Conservation (phyloP, 35 echinoderm and acorn worm genomes). For the Nesometra sesokonis region DNA sequence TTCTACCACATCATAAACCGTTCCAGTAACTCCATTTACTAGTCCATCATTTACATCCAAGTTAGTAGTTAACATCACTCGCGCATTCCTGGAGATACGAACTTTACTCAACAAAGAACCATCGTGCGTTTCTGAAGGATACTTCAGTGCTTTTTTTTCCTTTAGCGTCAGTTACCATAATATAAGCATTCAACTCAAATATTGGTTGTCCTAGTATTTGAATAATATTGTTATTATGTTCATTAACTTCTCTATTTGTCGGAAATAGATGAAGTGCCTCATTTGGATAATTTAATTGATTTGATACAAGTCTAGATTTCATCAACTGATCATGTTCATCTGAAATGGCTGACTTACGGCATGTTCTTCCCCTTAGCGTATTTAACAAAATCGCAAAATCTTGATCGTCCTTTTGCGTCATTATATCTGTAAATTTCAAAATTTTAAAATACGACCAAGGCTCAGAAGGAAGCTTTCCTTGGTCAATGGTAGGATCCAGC, state of each 20-base stretch:
- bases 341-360: too few relatives aligned
- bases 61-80: conserved; percentile 47
- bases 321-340: too few relatives aligned
- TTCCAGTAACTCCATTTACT: conserved; percentile 44
- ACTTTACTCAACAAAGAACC: too few relatives aligned
- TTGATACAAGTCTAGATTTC: neutral
- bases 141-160: conserved; percentile 1
- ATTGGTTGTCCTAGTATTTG: neutral
- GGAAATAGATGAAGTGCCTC: conserved; percentile 9
- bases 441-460: neutral
- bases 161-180: neutral
- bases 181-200: neutral
- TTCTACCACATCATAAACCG: conserved; percentile 14
- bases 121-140: too few relatives aligned
- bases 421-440: neutral
- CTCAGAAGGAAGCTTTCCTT: neutral
- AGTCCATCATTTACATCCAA: conserved; percentile 39
- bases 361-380: neutral
- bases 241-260: neutral
- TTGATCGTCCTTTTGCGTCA: conserved; percentile 11
- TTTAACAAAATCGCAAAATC: neutral
- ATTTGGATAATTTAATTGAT: neutral
- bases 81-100: too few relatives aligned
- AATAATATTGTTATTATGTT: neutral
- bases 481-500: neutral